phyloP scores from a whole-genome alignment of 2,888 invertebrate genomes.

The Notocelia uddmanniana region DNA sequence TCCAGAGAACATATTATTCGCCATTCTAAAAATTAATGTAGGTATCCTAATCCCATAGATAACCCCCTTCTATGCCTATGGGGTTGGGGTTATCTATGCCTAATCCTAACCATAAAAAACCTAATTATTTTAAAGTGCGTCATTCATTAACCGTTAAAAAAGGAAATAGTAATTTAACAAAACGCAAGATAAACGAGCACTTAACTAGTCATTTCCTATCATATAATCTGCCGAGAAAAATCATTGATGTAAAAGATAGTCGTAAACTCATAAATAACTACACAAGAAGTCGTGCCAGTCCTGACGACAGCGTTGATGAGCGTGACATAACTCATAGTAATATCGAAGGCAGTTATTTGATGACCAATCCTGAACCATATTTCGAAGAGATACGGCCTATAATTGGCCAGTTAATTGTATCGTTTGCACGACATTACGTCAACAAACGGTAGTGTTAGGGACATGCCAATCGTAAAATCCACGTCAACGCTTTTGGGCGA shows the following conservation, averaged over 20 bases:
- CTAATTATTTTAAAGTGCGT: neutral
- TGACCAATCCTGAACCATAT: neutral
- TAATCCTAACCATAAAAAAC: neutral
- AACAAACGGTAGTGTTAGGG: constrained; percentile 2
- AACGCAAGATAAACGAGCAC: constrained; percentile 3
- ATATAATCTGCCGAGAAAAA: constrained; percentile 14
- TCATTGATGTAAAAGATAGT: constrained; percentile 11
- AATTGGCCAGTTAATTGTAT: neutral
- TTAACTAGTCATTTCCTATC: constrained; percentile 11
- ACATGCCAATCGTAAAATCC: constrained; percentile 6
- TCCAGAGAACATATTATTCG: neutral
- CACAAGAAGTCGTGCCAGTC: constrained; percentile 29
- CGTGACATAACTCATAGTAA: constrained; percentile 33
- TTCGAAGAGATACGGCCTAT: neutral
- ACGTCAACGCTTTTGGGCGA: neutral
- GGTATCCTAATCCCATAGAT: too few species aligned
- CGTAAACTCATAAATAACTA: neutral
- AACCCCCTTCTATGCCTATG: too few species aligned
- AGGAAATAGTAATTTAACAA: constrained; percentile 15
- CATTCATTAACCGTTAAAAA: constrained; percentile 3
- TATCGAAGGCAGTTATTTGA: neutral
- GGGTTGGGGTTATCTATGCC: too few species aligned
- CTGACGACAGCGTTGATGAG: constrained; percentile 39
- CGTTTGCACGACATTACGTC: constrained; percentile 21
- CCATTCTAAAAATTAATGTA: neutral